Conservation (phyloP, 2,113 vertebrate species). For the Pseudorectes ferrugineus region DNA sequence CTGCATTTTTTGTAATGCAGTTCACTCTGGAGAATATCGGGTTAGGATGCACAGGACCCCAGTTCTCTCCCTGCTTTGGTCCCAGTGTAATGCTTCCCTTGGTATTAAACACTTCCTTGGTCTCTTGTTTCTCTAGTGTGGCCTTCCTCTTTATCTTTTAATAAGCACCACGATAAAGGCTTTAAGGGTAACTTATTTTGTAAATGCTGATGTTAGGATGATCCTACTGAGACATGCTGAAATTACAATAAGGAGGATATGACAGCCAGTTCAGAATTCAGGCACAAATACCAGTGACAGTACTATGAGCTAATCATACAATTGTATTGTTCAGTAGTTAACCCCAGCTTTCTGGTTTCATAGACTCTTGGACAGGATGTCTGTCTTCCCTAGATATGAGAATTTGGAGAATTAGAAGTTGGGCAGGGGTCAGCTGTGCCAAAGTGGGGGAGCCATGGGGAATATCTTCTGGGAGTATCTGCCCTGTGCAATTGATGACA, state of each 20-base stretch:
- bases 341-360: neutral
- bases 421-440: neutral
- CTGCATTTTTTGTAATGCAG: neutral
- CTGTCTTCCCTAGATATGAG: neutral
- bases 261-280: neutral
- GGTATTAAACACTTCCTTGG: neutral
- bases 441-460: neutral
- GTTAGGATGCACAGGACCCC: neutral
- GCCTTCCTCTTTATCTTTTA: neutral
- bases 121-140: neutral
- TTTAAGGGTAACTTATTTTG: neutral
- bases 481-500: neutral
- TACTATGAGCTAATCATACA: neutral
- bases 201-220: neutral
- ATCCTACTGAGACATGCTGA: neutral
- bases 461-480: neutral
- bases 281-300: neutral
- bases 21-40: neutral
- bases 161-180: accelerated
- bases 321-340: neutral
- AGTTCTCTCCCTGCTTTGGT: neutral
- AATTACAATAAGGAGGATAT: neutral
- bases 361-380: neutral
- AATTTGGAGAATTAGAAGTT: neutral
- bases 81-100: accelerated